phyloP scores from a whole-genome alignment of 2,797 vertebrate species.

The Anisognathus igniventris region DNA sequence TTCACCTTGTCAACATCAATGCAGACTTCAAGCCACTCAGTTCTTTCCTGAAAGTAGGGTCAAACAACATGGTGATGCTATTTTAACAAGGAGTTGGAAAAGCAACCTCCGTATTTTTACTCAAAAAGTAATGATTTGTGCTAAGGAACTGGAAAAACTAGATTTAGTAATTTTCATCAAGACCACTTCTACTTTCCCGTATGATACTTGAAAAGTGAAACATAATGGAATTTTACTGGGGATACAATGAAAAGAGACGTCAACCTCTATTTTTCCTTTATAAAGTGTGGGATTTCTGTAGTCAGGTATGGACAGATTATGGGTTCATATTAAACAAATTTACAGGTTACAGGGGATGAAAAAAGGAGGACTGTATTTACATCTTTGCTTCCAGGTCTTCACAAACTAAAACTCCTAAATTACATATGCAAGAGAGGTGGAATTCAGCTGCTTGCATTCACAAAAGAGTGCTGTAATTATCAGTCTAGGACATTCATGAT shows the following conservation, averaged over 20 bases:
- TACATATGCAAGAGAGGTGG: neutral
- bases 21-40: neutral
- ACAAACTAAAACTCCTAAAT: neutral
- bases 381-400: neutral
- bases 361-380: neutral
- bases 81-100: neutral
- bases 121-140: neutral
- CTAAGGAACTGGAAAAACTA: neutral
- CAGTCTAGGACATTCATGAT: neutral
- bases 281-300: neutral
- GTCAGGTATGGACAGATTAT: neutral
- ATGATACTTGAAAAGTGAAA: neutral
- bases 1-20: neutral
- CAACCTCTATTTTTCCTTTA: neutral
- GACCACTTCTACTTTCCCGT: neutral
- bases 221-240: neutral
- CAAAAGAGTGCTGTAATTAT: neutral
- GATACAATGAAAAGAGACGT: neutral
- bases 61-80: neutral
- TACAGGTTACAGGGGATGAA: neutral
- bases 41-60: neutral
- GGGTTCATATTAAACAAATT: neutral
- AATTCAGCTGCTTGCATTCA: neutral
- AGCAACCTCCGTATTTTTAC: rapidly evolving
- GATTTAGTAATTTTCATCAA: neutral